These are phyloP conservation scores for Pogonophryne albipinna DNA, from an alignment of 2,797 vertebrate genomes.

Conservation along the genomic window DNA sequence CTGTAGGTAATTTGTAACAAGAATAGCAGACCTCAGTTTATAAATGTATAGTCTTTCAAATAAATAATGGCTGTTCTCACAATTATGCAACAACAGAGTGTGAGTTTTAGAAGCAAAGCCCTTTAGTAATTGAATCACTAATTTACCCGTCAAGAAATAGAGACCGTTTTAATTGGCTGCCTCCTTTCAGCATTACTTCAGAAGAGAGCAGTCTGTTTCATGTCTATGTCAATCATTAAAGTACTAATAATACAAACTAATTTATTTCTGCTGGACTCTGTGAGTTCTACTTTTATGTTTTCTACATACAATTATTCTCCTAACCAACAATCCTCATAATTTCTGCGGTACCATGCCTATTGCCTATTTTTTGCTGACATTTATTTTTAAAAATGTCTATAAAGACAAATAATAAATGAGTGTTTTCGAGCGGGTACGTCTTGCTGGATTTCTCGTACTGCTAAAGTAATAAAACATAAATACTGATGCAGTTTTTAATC, in stretches of 20 bases:
- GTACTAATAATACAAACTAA: not conserved
- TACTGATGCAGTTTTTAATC: not conserved
- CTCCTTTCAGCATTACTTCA: not conserved
- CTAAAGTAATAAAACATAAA: not conserved
- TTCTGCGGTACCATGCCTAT: not conserved
- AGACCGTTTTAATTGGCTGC: not conserved
- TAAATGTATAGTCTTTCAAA: slow-evolving; percentile 13
- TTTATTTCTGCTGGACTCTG: not conserved
- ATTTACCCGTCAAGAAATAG: slow-evolving; percentile 7
- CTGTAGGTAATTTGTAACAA: not conserved
- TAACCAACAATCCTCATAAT: not conserved
- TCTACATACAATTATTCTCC: not conserved
- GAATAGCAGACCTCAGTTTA: not conserved
- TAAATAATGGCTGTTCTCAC: not conserved
- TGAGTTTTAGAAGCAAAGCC: slow-evolving; percentile 12
- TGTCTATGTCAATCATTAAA: not conserved
- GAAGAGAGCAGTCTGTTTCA: not conserved
- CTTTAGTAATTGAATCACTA: not conserved
- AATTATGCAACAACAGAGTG: not conserved
- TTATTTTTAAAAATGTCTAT: not conserved
- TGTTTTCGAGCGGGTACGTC: not conserved
- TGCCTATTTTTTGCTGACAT: not conserved
- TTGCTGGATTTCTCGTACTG: not conserved
- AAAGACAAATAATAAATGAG: not conserved
- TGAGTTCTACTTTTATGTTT: not conserved